These are phyloP conservation scores for Zosterops hypoxanthus DNA, from an alignment of 2,113 vertebrate species.

Conservation along the genomic window DNA sequence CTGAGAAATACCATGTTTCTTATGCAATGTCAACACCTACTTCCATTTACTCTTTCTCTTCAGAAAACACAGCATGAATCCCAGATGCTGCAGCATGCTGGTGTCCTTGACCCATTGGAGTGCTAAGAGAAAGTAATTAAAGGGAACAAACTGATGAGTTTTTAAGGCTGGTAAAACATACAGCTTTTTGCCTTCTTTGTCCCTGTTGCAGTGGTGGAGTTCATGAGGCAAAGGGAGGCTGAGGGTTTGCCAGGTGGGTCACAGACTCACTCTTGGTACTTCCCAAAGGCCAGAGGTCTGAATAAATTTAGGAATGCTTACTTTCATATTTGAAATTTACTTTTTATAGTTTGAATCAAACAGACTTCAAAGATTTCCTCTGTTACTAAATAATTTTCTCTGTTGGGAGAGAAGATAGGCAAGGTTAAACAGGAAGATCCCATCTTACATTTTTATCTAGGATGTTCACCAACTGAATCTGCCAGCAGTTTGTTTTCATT, in stretches of 20 bases:
- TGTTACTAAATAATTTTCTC: neutral
- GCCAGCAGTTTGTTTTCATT: neutral
- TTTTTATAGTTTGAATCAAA: neutral
- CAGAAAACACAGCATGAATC: conserved; percentile 53
- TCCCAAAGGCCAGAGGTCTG: neutral
- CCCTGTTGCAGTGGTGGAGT: neutral
- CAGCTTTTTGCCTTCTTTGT: neutral
- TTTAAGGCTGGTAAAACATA: neutral
- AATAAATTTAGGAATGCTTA: neutral
- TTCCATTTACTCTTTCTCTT: conserved; percentile 49
- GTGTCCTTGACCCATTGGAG: conserved; percentile 48
- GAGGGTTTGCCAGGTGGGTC: neutral
- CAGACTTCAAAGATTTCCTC: neutral
- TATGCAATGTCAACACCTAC: conserved; percentile 59
- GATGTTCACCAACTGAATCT: neutral
- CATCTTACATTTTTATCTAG: neutral
- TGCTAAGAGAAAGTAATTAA: conserved; percentile 44
- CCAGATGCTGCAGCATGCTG: conserved; percentile 31
- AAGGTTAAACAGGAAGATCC: neutral
- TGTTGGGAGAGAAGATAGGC: neutral
- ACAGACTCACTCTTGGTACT: neutral
- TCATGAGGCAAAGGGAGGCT: neutral
- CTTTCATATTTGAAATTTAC: neutral
- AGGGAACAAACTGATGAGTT: conserved; percentile 28
- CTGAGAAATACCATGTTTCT: conserved; percentile 40